Conservation (phyloP, 2,888 invertebrate species). For the Melanchra persicariae region DNA sequence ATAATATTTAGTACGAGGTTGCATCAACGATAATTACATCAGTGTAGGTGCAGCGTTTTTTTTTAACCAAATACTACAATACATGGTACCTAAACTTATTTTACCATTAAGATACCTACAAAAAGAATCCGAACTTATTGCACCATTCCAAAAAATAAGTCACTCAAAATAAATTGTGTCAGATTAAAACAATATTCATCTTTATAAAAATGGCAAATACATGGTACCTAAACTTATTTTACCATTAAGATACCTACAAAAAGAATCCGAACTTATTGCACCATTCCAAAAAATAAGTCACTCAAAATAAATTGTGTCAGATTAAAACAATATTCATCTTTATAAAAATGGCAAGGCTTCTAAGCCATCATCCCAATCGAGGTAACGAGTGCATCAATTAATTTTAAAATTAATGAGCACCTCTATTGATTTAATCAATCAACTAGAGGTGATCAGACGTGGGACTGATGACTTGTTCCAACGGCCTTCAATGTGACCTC, state of each 20-base stretch:
- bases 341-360: slow-evolving; percentile 16
- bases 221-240: too few species aligned
- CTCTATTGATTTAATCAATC: slow-evolving; percentile 51
- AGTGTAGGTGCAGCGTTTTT: too few species aligned
- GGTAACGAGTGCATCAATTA: slow-evolving; percentile 22
- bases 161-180: background rate
- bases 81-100: too few species aligned
- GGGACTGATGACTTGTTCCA: slow-evolving; percentile 41
- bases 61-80: too few species aligned
- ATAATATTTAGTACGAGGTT: too few species aligned
- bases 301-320: background rate
- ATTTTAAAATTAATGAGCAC: slow-evolving; percentile 46
- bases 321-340: background rate
- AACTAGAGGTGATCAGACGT: slow-evolving; percentile 40
- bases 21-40: too few species aligned
- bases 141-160: too few species aligned
- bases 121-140: background rate
- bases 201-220: slow-evolving; percentile 18
- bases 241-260: too few species aligned
- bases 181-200: background rate
- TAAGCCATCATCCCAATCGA: background rate
- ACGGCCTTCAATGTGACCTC: slow-evolving; percentile 55
- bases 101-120: too few species aligned
- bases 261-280: background rate
- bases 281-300: too few species aligned